A percentile compares a stretch with the other conserved stretches of the same genome.
phyloP scores from a whole-genome alignment of 2,113 vertebrate species.

The Condylura cristata region DNA sequence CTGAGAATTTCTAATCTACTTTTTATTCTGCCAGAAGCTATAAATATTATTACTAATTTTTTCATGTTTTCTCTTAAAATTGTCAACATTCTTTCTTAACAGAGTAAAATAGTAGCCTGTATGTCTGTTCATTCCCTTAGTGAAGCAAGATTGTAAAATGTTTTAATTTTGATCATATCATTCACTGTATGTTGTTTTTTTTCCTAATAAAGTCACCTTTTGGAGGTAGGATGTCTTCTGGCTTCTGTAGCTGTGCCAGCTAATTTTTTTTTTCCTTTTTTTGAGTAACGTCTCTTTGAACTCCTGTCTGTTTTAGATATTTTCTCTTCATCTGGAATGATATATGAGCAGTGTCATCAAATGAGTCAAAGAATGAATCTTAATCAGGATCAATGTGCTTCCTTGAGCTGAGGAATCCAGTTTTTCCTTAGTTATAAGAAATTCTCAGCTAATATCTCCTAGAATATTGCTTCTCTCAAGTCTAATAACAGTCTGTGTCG shows the following conservation, averaged over 20 bases:
- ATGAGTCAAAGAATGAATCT: not conserved
- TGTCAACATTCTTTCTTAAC: not conserved
- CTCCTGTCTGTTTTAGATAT: not conserved
- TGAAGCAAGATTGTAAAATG: not conserved
- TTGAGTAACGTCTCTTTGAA: not conserved
- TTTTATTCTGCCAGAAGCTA: not conserved
- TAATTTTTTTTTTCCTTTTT: not conserved
- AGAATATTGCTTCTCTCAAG: not conserved
- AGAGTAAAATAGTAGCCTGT: not conserved
- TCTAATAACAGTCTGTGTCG: not conserved
- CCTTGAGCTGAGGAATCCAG: not conserved
- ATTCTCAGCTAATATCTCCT: not conserved
- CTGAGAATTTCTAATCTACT: not conserved
- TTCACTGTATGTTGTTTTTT: not conserved
- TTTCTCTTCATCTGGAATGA: constrained; percentile 1
- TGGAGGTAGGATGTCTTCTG: not conserved
- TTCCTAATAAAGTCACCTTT: not conserved
- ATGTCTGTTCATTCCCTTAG: not conserved
- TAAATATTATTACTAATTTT: not conserved
- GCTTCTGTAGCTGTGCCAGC: not conserved
- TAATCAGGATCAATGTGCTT: not conserved
- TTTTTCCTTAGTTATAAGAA: not conserved
- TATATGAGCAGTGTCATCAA: not conserved
- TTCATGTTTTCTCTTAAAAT: constrained; percentile 1
- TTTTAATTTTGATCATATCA: not conserved